These are phyloP conservation scores for Rambutsinella grinnellia DNA, from an alignment of 2,888 invertebrate species.

Conservation along the genomic window DNA sequence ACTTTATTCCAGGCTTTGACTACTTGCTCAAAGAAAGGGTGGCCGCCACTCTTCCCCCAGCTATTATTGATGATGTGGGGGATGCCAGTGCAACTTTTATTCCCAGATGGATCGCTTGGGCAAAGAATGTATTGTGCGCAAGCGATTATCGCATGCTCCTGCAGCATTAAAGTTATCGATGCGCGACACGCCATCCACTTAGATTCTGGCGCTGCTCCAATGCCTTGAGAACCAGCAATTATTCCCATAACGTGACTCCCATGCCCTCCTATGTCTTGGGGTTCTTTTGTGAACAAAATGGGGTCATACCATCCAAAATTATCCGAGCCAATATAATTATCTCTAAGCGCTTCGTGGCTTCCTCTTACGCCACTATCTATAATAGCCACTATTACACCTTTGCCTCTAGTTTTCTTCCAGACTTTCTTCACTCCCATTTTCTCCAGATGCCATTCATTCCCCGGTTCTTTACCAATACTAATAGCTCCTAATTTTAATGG, in stretches of 20 bases:
- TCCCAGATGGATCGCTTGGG: background rate
- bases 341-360: slow-evolving; percentile 17
- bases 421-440: too few relatives aligned
- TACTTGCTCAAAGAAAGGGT: background rate
- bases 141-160: background rate
- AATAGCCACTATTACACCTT: slow-evolving; percentile 10
- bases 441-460: too few relatives aligned
- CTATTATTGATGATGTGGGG: background rate
- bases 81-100: background rate
- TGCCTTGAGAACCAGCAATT: background rate
- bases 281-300: background rate
- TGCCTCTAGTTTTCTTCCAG: background rate
- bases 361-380: slow-evolving; percentile 25
- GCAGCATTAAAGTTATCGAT: background rate
- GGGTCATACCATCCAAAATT: slow-evolving; percentile 26
- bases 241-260: slow-evolving; percentile 10
- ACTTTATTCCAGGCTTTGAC: background rate
- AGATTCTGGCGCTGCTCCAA: background rate
- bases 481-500: too few relatives aligned
- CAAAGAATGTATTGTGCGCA: background rate
- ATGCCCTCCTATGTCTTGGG: background rate
- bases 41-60: background rate
- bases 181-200: background rate
- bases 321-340: slow-evolving; percentile 7
- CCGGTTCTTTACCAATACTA: too few relatives aligned